Conservation (phyloP, 2,888 invertebrate species). For the Busseola fusca region DNA sequence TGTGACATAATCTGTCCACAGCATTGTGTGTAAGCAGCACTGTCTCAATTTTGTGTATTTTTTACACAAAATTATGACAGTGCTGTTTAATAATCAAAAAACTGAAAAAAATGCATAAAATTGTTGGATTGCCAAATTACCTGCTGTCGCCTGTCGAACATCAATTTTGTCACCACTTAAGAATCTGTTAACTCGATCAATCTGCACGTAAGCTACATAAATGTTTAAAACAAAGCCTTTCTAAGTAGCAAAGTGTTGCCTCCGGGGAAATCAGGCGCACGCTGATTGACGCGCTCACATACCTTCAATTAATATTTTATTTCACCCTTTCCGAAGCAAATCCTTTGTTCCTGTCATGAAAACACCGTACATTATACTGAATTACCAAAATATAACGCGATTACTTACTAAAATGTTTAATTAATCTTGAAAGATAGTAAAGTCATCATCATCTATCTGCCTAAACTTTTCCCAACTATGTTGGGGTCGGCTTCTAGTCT, state of each 20-base stretch:
- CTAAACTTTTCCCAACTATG: too few species aligned
- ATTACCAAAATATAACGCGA: slow-evolving; percentile 18
- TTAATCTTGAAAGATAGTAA: slow-evolving; percentile 4
- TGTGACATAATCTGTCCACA: not conserved
- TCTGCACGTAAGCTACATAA: not conserved
- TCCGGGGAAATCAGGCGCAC: slow-evolving; percentile 56
- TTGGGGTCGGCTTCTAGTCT: too few species aligned
- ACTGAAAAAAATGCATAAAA: not conserved
- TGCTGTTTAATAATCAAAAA: too few species aligned
- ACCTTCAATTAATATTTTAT: slow-evolving; percentile 48
- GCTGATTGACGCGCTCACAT: slow-evolving; percentile 51
- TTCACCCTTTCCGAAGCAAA: slow-evolving; percentile 39
- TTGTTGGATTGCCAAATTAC: not conserved
- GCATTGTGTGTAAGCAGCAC: too few species aligned
- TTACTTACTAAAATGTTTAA: not conserved
- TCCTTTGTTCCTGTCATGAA: slow-evolving; percentile 41
- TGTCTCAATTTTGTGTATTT: too few species aligned
- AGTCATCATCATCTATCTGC: not conserved
- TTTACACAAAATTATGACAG: too few species aligned
- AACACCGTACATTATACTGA: slow-evolving; percentile 21
- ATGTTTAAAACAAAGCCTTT: slow-evolving; percentile 27
- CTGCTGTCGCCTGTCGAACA: not conserved
- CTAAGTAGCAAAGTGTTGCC: slow-evolving; percentile 16
- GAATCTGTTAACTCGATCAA: slow-evolving; percentile 6
- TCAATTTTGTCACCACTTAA: not conserved